phyloP scores from a whole-genome alignment of 2,113 vertebrate genomes.

The Pandion haliaetus region DNA sequence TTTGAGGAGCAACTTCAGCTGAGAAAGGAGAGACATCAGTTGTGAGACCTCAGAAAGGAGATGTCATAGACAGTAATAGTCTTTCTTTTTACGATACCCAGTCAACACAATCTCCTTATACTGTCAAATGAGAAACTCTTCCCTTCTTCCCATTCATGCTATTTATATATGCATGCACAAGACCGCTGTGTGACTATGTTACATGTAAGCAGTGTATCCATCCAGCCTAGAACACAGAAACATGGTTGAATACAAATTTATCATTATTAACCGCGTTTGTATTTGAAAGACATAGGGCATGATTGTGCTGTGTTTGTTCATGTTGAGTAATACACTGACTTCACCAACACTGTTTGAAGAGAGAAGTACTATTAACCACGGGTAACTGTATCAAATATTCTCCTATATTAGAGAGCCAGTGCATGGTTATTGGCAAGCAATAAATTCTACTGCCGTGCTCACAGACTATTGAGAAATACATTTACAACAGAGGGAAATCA shows the following conservation, averaged over 20 bases:
- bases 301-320: not conserved
- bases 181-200: not conserved
- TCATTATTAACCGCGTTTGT: not conserved
- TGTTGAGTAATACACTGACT: not conserved
- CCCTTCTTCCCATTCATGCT: not conserved
- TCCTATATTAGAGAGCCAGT: not conserved
- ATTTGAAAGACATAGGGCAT: not conserved
- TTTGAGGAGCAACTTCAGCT: not conserved
- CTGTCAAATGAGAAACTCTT: not conserved
- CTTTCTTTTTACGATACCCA: not conserved
- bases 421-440: not conserved
- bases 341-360: not conserved
- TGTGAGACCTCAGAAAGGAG: not conserved
- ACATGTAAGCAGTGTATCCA: not conserved
- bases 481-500: not conserved
- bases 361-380: not conserved
- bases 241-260: not conserved
- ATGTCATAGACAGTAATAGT: not conserved
- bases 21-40: not conserved
- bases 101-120: not conserved
- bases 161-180: not conserved
- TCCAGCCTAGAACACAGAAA: not conserved
- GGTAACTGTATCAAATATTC: not conserved
- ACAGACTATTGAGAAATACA: not conserved
- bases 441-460: not conserved